Base-by-base conservation (phyloP, 2,113 vertebrate genomes). In the Nycticorax nycticorax region DNA sequence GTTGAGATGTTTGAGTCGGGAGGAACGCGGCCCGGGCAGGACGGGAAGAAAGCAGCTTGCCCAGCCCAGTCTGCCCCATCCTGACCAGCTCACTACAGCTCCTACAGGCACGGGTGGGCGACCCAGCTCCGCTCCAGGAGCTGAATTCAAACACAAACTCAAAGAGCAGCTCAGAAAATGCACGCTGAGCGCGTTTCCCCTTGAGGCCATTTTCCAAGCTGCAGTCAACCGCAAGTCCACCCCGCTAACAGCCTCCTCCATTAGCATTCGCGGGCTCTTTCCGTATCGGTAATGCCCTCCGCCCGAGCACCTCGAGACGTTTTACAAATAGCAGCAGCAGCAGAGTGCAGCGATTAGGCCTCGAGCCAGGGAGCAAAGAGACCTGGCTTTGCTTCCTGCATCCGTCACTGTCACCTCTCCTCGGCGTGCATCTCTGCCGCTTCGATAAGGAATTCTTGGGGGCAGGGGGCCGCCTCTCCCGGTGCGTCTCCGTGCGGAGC, bases 361-460 rank as follows among this genome's bases (percentile, higher is more conserved):
- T 0, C 11, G 0, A 73, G 96, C 96, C 96, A 96, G 85, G 8
- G 39, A 93, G 89, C 56, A 45, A 1, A 92, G 92, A 76, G 84
- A 32, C 56, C 59, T 2, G 14, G 21, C 10, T 37, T 14, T 3
- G 87, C 91, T 62, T 56, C 85, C 85, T 12, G 56, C 83, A 41
- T 81, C 88, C 41, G 63, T 78, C 95, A 91, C 94, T 26, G 73
- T 43, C 92, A 47, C 85, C 91, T 83, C 96, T 50, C 37, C 75
- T 21, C 3, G 4, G 12, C 2, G 2, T 2, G 41, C 47, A 4
- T 16, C 77, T 56, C 76, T n/a, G 56, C 68, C 26, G 0, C 81
- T 45, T 14, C 1, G 14, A 0, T 0, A 3, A 67, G 68, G 20
- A 16, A 22, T 30, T 77, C 30, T 2, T 5, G 21, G 47, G 81